Base-by-base conservation (phyloP, 1,140 invertebrate species). In the Halotydeus destructor region DNA sequence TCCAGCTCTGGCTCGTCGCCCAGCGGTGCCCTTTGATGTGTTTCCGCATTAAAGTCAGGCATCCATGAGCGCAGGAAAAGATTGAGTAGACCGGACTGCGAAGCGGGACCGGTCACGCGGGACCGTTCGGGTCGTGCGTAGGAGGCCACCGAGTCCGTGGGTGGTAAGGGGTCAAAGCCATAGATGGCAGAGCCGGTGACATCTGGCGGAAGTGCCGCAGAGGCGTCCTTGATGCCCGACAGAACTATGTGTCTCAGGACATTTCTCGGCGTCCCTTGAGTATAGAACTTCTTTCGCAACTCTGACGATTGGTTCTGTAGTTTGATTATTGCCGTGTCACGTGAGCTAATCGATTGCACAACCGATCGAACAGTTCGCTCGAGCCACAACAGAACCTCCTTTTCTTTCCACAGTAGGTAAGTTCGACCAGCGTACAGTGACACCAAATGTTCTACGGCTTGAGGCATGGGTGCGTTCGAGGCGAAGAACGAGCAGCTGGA, bases 151-250 rank as follows among this genome's bases (percentile, higher is more conserved):
- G 75, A 71, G 57, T 84, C 75, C 22, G 55, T 46, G 5, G 81
- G 81, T 8, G 80, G 81, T 32, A 84, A 60, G 6, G 80, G 80
- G 62, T 85, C 80, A 54, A 78, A 76, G 31, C 70, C 74, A 53
- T 81, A 64, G n/a, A 83, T 66, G 3, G 76, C 65, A 27, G 66
- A 68, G 43, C 61, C 57, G 46, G 59, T 52, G 36, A 66, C 53
- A 30, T 70, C 63, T 46, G 66, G 60, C 26, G 67, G 63, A 38
- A 70, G 49, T 24, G 62, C 60, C 19, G 69, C 60, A 22, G 63
- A 67, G 9, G 75, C 65, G 50, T 78, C 75, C 55, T 77, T 78
- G 23, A 78, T 68, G 52, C 82, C 80, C 0, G 77, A 78, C 2
- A 86, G 57, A 32, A 85, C 64, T 34, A 86, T 72, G 56, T 86